These are phyloP conservation scores for Bombus huntii DNA, from an alignment of 1,140 invertebrate species.

Conservation along the genomic window DNA sequence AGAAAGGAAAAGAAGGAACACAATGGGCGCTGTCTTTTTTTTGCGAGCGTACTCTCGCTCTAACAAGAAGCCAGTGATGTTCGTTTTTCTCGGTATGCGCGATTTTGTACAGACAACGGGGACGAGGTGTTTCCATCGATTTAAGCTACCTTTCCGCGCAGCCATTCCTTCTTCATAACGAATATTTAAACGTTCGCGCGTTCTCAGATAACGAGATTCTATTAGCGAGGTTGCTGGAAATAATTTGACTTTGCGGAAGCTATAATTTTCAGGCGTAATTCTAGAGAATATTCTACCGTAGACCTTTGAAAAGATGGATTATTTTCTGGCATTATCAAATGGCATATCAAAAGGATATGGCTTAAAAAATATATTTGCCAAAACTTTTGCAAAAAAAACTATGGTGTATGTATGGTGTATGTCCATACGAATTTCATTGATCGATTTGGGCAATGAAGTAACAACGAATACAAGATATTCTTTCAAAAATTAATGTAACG, in stretches of 20 bases:
- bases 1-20: slow-evolving; percentile 54
- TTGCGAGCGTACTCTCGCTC: not conserved
- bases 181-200: not conserved
- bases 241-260: not conserved
- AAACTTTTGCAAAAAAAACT: no score
- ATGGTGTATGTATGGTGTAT: no score
- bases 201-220: not conserved
- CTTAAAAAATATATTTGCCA: no score
- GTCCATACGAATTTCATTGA: no score
- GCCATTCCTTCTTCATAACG: not conserved
- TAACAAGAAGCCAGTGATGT: slow-evolving; percentile 43
- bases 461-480: not conserved
- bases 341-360: no score
- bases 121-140: slow-evolving; percentile 23
- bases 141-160: not conserved
- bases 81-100: slow-evolving; percentile 49
- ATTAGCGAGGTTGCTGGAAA: not conserved
- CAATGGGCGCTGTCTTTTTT: slow-evolving; percentile 55
- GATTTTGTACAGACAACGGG: slow-evolving; percentile 47
- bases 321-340: not conserved
- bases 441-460: no score
- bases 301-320: not conserved
- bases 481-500: not conserved
- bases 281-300: not conserved
- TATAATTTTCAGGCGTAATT: not conserved